phyloP scores from a whole-genome alignment of 2,113 vertebrate genomes.

The Micronycteris hirsuta region DNA sequence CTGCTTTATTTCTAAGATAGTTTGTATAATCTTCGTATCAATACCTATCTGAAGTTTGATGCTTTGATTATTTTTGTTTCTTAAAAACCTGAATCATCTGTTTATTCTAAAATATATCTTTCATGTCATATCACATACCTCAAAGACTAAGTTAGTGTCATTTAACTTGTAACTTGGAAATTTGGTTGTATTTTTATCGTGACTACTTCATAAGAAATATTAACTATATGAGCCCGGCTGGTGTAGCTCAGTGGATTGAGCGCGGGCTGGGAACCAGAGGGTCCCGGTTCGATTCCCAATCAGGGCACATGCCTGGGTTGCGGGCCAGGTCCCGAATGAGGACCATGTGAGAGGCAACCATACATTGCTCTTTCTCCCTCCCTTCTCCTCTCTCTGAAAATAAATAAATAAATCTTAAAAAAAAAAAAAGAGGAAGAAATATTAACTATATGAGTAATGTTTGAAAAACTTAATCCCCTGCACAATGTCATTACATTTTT shows the following conservation, averaged over 20 bases:
- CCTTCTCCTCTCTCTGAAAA: too few species aligned
- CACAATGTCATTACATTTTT: not conserved
- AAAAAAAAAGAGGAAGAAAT: too few species aligned
- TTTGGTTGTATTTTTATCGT: conserved; percentile 60
- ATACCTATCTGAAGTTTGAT: conserved; percentile 18
- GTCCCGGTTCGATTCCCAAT: too few species aligned
- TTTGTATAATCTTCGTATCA: conserved; percentile 43
- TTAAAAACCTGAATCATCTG: conserved; percentile 51
- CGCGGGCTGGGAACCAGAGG: too few species aligned
- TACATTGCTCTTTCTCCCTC: too few species aligned
- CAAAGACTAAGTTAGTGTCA: conserved; percentile 44
- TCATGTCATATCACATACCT: conserved; percentile 37
- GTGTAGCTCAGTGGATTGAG: too few species aligned
- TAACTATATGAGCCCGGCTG: not conserved
- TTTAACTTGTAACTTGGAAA: conserved; percentile 45
- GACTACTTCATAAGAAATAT: not conserved
- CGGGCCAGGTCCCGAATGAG: too few species aligned
- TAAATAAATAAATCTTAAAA: too few species aligned
- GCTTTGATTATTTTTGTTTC: conserved; percentile 60
- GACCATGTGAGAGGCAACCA: too few species aligned
- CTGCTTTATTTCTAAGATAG: conserved; percentile 76
- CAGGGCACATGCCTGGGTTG: too few species aligned
- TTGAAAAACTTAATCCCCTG: not conserved
- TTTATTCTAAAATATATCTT: conserved; percentile 57
- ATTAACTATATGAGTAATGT: not conserved